Percentiles rank a stretch among this genome's conserved stretches.
Evolutionary conservation across 1,140 invertebrate genomes (phyloP).

Genomic region (Brachionus rubens): DNA sequence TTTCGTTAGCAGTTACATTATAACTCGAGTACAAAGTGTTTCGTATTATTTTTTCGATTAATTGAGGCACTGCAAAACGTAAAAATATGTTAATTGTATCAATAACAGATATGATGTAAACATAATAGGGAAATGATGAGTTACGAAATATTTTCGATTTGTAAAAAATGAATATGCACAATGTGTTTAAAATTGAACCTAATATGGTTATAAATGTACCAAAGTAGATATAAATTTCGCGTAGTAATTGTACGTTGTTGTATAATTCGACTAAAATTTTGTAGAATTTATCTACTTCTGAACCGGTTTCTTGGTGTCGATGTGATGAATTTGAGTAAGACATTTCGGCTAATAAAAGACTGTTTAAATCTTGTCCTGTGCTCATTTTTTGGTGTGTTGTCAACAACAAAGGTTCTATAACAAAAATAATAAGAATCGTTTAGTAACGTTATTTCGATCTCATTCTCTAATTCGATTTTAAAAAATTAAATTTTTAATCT

Average conservation of each 20-base stretch:
- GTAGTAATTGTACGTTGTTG: not conserved
- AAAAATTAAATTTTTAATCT: too few species aligned
- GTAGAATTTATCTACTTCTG: not conserved
- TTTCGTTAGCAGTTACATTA: constrained; percentile 14
- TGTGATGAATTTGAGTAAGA: not conserved
- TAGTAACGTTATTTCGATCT: too few species aligned
- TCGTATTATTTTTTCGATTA: constrained; percentile 40
- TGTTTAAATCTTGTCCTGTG: not conserved
- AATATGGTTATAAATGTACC: not conserved
- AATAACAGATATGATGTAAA: constrained; percentile 33
- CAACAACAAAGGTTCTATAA: too few species aligned
- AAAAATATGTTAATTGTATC: constrained; percentile 43
- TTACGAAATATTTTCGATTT: constrained; percentile 43
- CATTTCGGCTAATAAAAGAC: too few species aligned
- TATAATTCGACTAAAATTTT: constrained; percentile 3
- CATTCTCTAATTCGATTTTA: too few species aligned
- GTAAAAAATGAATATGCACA: constrained; percentile 42
- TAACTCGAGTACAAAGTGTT: not conserved
- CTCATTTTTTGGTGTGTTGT: not conserved
- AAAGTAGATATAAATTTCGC: constrained; percentile 13
- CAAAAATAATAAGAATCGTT: too few species aligned
- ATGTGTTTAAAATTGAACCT: not conserved
- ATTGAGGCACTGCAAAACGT: constrained; percentile 28
- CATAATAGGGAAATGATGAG: constrained; percentile 41
- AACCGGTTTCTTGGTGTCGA: not conserved